Evolutionary conservation across 2,113 vertebrate species (phyloP).

Genomic region (Piprites chloris): DNA sequence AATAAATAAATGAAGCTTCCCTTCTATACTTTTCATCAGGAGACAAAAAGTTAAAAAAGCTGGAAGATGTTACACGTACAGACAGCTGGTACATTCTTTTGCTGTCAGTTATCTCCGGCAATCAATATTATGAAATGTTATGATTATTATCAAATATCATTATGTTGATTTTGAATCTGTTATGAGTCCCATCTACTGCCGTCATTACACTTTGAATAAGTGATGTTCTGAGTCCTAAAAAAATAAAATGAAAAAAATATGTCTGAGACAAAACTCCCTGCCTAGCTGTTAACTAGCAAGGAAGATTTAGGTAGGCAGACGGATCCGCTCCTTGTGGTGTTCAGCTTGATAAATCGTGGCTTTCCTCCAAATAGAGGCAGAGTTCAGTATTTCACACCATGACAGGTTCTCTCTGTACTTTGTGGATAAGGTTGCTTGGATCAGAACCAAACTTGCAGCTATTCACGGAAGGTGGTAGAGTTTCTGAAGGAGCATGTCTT

Average conservation of each 20-base stretch:
- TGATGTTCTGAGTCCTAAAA: not conserved
- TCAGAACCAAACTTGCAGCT: constrained; percentile 31
- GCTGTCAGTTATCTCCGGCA: constrained; percentile 43
- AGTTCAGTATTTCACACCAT: constrained; percentile 62
- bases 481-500: not conserved
- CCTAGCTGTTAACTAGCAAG: constrained; percentile 36
- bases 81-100: constrained; percentile 43
- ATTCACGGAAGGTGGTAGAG: constrained; percentile 21
- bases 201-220: constrained; percentile 13
- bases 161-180: constrained; percentile 66
- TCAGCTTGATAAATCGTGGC: constrained; percentile 57
- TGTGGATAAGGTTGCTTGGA: constrained; percentile 63
- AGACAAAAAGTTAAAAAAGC: constrained; percentile 28
- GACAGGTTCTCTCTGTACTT: constrained; percentile 66
- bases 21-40: not conserved
- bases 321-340: not conserved
- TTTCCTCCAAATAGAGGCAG: constrained; percentile 62
- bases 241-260: not conserved
- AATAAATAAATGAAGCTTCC: not conserved
- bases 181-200: constrained; percentile 27
- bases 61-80: constrained; percentile 24
- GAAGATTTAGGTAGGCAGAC: constrained; percentile 59
- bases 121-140: constrained; percentile 70
- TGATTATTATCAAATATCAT: constrained; percentile 67
- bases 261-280: constrained; percentile 1